Percentiles rank a stretch among this genome's conserved stretches.
These are phyloP conservation scores for Eretmochelys imbricata DNA, from an alignment of 2,113 vertebrate genomes.

Conservation along the genomic window DNA sequence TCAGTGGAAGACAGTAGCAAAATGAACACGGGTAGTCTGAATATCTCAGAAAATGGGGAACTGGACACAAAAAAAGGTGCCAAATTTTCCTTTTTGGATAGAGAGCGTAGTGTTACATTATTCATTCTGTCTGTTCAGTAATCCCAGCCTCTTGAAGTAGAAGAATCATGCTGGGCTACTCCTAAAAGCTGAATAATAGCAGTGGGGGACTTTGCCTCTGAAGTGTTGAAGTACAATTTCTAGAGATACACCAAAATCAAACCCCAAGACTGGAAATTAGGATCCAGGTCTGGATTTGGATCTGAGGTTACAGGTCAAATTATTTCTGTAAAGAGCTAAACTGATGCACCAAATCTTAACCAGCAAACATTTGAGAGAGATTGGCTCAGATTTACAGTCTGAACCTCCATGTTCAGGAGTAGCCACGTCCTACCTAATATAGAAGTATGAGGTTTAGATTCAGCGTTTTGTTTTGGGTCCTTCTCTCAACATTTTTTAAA, in stretches of 20 bases:
- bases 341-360: neutral
- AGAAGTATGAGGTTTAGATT: neutral
- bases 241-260: neutral
- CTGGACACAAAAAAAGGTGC: neutral
- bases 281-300: neutral
- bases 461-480: neutral
- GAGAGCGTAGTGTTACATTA: neutral
- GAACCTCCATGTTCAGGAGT: neutral
- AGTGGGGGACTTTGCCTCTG: neutral
- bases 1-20: neutral
- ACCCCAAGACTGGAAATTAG: neutral
- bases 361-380: neutral
- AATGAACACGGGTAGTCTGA: neutral
- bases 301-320: neutral
- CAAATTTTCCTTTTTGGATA: neutral
- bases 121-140: neutral
- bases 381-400: neutral
- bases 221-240: neutral
- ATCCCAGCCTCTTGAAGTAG: neutral
- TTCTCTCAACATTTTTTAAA: neutral
- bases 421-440: rapidly evolving
- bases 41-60: neutral
- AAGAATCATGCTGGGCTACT: neutral
- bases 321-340: neutral
- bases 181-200: neutral